These are phyloP conservation scores for Eurosta solidaginis DNA, from an alignment of 1,140 invertebrate species.

Conservation along the genomic window DNA sequence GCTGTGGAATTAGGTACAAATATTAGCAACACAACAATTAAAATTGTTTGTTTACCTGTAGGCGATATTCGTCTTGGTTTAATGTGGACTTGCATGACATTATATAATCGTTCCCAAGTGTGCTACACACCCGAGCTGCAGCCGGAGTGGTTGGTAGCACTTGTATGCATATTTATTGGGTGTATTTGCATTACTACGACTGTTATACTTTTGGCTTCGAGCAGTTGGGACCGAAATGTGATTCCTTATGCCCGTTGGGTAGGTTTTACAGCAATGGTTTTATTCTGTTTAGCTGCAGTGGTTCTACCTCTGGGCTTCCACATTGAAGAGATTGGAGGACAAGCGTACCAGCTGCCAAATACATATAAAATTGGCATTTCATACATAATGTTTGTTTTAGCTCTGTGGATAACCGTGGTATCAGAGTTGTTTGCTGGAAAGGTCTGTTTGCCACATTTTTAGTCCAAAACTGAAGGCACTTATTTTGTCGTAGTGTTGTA, in stretches of 20 bases:
- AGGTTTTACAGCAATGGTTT: conserved; percentile 94
- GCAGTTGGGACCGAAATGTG: conserved; percentile 88
- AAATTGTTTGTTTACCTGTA: conserved; percentile 32
- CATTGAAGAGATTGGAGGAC: conserved; percentile 92
- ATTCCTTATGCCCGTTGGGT: conserved; percentile 93
- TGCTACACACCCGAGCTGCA: conserved; percentile 86
- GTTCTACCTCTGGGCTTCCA: conserved; percentile 96
- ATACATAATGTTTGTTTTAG: conserved; percentile 93
- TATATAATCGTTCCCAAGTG: conserved; percentile 85
- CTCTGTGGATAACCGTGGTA: conserved; percentile 94
- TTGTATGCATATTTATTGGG: conserved; percentile 90
- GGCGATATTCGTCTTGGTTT: conserved; percentile 87
- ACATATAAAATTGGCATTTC: conserved; percentile 95
- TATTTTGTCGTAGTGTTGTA: background rate
- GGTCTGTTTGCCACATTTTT: conserved; percentile 94
- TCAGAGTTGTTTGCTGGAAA: conserved; percentile 97
- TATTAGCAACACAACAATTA: background rate
- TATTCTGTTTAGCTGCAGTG: conserved; percentile 92
- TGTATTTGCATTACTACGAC: conserved; percentile 92
- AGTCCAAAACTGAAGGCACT: conserved; percentile 47
- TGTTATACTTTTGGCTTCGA: conserved; percentile 82
- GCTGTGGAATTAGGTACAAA: background rate
- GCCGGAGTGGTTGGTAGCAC: conserved; percentile 87
- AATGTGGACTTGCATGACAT: conserved; percentile 91
- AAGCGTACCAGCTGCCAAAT: conserved; percentile 92